Evolutionary conservation across 1,140 invertebrate genomes (phyloP), one percentile per base, ranked within the genome.

Genomic region (Pseudomyrmex pallidus): DNA sequence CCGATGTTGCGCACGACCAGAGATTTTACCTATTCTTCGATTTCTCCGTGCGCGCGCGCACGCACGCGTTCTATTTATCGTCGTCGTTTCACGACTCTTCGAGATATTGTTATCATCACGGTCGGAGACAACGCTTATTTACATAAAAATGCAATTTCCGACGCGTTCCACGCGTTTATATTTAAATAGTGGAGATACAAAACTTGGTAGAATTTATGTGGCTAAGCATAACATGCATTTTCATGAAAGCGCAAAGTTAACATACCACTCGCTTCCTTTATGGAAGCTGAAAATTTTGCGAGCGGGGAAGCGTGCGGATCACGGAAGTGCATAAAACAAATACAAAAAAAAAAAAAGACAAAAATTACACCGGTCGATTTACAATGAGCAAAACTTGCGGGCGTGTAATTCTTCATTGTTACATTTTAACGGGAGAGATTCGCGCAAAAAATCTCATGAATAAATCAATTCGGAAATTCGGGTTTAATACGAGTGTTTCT

Each of bases 401-500:
- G 35, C 35, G 35, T 35, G 5, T 7, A 35, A 35, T 7, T 35
- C 35, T 35, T 35, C 35, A 35, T 35, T 35, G 35, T 35, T 35
- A 5, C 5, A 7, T 35, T 35, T 35, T 35, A 35, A 35, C 35
- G 35, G 5, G 35, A 35, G 5, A 35, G 35, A 35, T 5, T 35
- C 35, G 35, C 35, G 0, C 4, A 35, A 66, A 52, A 44, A 15
- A 12, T 10, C 15, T 8, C 8, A 35, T 12, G n/a, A 61, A 54
- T 61, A 1, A 52, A 64, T 57, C 9, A 17, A 56, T n/a, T 10
- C 48, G 46, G 25, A 20, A 78, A 78, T 87, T 84, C 74, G 83
- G 59, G 25, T 44, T 35, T 80, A 50, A 70, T 70, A 82, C 83
- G 83, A 87, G 77, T 56, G 25, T 68, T 88, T 90, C 88, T 86